Conservation (phyloP, 2,888 invertebrate species). For the Epsilonema sp. region DNA sequence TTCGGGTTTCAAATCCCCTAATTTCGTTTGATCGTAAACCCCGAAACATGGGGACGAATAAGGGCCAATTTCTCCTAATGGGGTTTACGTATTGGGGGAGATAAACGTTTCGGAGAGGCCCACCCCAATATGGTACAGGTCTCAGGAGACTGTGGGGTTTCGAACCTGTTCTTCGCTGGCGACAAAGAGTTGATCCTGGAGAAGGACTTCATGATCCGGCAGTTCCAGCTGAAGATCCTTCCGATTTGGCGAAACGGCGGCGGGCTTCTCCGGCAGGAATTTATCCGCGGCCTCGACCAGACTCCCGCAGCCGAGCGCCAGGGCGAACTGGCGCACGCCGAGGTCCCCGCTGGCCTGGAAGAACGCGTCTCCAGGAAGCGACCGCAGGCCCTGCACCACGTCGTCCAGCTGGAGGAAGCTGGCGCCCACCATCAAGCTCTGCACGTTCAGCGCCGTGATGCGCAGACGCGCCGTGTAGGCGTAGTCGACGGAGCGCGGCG, state of each 20-base stretch:
- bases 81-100: no score
- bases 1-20: no score
- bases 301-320: slow-evolving; percentile 48
- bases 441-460: slow-evolving; percentile 55
- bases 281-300: slow-evolving; percentile 54
- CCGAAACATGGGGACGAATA: no score
- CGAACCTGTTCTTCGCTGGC: slow-evolving; percentile 47
- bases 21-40: no score
- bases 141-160: no score
- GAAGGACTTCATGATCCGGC: slow-evolving; percentile 31
- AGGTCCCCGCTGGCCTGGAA: no score
- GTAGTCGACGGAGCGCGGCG: slow-evolving; percentile 47
- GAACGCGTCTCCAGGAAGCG: slow-evolving; percentile 49
- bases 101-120: no score
- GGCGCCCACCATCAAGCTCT: slow-evolving; percentile 61
- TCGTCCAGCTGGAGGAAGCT: slow-evolving; percentile 56
- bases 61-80: no score
- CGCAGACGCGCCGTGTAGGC: slow-evolving; percentile 57
- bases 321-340: slow-evolving; percentile 57
- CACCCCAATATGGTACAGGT: no score
- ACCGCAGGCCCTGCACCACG: slow-evolving; percentile 62
- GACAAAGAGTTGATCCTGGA: slow-evolving; percentile 55
- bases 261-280: slow-evolving; percentile 57
- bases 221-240: slow-evolving; percentile 11
- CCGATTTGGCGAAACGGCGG: slow-evolving; percentile 36